These are phyloP conservation scores for Brachionus koreanus DNA, from an alignment of 1,140 invertebrate genomes.

Conservation along the genomic window DNA sequence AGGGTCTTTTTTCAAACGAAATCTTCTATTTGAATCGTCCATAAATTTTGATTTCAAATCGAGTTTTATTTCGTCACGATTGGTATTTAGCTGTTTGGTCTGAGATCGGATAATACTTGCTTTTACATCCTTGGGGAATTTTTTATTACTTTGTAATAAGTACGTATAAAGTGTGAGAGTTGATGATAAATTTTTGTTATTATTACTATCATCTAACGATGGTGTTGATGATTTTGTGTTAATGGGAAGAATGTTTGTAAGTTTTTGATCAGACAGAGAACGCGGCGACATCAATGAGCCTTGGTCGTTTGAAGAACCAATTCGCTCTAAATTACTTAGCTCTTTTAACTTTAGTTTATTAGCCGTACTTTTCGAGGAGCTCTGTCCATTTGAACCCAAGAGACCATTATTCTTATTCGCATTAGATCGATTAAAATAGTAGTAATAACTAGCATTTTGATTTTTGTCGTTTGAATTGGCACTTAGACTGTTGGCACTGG, in stretches of 20 bases:
- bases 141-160: slow-evolving; percentile 12
- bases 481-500: background rate
- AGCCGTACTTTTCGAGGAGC: background rate
- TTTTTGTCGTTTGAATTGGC: background rate
- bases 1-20: background rate
- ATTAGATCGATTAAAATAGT: slow-evolving; percentile 7
- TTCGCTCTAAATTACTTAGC: slow-evolving; percentile 5
- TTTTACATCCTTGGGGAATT: background rate
- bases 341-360: background rate
- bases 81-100: background rate
- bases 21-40: background rate
- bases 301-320: background rate
- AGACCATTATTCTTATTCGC: background rate
- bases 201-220: background rate
- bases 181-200: background rate
- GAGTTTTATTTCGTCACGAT: background rate
- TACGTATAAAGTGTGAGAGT: slow-evolving; percentile 24
- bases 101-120: slow-evolving; percentile 1
- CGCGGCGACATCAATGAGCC: background rate
- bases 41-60: background rate
- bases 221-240: background rate
- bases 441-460: background rate
- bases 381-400: background rate
- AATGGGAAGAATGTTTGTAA: background rate
- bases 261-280: background rate